Percentiles rank a stretch among this genome's conserved stretches.
These are phyloP conservation scores for Microplitis deprimator DNA, from an alignment of 2,888 invertebrate species.

Conservation along the genomic window DNA sequence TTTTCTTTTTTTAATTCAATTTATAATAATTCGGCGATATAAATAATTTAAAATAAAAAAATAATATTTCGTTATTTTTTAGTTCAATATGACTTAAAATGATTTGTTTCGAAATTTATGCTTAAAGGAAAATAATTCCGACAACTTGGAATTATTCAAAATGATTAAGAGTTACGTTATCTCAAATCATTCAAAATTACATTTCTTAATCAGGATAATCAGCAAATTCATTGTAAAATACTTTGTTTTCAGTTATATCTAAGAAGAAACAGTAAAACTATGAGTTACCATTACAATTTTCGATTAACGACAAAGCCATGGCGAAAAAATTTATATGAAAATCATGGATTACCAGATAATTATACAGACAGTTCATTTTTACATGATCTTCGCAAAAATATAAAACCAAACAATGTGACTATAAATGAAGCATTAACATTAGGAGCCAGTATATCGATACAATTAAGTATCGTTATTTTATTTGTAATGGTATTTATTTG, in stretches of 20 bases:
- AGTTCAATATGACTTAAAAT: too few relatives aligned
- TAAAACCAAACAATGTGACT: slow-evolving; percentile 83
- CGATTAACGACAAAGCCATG: slow-evolving; percentile 71
- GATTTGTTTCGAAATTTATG: too few relatives aligned
- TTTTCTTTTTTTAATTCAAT: too few relatives aligned
- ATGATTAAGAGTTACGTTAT: too few relatives aligned
- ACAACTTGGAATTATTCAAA: too few relatives aligned
- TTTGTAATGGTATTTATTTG: slow-evolving; percentile 83
- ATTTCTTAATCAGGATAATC: too few relatives aligned
- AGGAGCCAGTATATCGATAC: slow-evolving; percentile 84
- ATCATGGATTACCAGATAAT: slow-evolving; percentile 90
- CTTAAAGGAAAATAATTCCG: too few relatives aligned
- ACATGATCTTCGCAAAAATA: slow-evolving; percentile 86
- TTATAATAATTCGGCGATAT: too few relatives aligned
- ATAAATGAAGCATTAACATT: slow-evolving; percentile 81
- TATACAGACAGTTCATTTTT: slow-evolving; percentile 92
- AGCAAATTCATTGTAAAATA: background rate
- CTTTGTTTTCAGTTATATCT: background rate
- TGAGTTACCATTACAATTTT: background rate
- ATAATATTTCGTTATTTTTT: too few relatives aligned
- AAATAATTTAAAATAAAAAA: too few relatives aligned
- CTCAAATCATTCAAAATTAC: too few relatives aligned
- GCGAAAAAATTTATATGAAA: slow-evolving; percentile 92
- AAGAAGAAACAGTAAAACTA: background rate
- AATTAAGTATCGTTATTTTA: slow-evolving; percentile 83